Conservation (phyloP, 1,140 invertebrate genomes). For the Periplaneta americana region DNA sequence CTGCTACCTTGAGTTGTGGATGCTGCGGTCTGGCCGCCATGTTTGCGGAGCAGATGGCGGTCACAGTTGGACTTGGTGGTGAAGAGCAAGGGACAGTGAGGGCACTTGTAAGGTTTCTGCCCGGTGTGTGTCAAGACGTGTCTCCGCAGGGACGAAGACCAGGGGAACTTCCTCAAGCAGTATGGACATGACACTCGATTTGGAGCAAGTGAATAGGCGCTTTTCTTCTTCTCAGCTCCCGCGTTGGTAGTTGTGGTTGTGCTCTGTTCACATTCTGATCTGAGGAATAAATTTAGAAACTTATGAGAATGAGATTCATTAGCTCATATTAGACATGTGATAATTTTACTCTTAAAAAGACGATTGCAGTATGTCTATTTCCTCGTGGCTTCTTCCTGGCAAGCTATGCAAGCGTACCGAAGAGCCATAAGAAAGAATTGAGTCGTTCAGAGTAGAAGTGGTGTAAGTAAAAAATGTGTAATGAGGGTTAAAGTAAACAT, state of each 20-base stretch:
- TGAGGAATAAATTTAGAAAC: background rate
- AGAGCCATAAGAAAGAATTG: no score
- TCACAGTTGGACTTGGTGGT: constrained; percentile 97
- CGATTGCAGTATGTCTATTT: no score
- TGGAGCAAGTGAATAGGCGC: constrained; percentile 92
- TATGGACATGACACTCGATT: constrained; percentile 89
- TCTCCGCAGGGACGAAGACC: constrained; percentile 87
- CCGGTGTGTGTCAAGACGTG: constrained; percentile 93
- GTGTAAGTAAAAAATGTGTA: no score
- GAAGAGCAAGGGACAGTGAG: constrained; percentile 84
- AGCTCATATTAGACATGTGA: no score
- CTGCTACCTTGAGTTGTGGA: constrained; percentile 15
- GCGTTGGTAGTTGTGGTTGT: constrained; percentile 44
- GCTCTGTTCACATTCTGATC: constrained; percentile 21
- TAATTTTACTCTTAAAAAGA: no score
- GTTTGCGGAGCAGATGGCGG: constrained; percentile 84
- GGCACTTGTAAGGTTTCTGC: constrained; percentile 93
- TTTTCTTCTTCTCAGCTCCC: constrained; percentile 58
- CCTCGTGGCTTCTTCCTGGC: no score
- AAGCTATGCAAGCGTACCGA: no score
- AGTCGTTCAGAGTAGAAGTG: no score
- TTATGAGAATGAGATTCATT: no score
- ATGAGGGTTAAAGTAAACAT: no score
- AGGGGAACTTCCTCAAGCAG: constrained; percentile 89
- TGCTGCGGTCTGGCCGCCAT: constrained; percentile 43